These are phyloP conservation scores for Reticulitermes speratus DNA, from an alignment of 1,140 invertebrate genomes.

Conservation along the genomic window DNA sequence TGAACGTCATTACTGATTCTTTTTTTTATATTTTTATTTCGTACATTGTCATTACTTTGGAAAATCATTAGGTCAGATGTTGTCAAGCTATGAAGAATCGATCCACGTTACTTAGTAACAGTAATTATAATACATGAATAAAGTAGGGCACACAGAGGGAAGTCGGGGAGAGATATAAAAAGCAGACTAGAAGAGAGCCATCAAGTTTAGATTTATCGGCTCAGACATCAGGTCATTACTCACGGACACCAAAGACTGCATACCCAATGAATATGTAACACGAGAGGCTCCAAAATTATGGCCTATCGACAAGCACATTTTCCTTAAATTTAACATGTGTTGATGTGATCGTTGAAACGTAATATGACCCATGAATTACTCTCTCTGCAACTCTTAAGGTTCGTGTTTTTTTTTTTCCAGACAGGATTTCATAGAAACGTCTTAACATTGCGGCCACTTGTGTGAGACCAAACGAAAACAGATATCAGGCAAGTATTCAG, in stretches of 20 bases:
- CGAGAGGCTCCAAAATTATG: background rate
- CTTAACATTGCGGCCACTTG: too few species aligned
- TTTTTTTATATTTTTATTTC: constrained; percentile 1
- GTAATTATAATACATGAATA: constrained; percentile 11
- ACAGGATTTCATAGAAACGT: background rate
- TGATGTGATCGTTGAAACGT: background rate
- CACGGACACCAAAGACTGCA: background rate
- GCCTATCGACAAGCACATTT: background rate
- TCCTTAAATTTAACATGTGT: background rate
- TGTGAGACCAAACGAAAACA: too few species aligned
- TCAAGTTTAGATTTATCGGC: constrained; percentile 16
- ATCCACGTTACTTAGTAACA: background rate
- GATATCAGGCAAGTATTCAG: too few species aligned
- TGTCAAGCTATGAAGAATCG: constrained; percentile 1
- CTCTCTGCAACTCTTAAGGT: background rate
- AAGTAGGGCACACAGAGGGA: background rate
- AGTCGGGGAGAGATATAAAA: background rate
- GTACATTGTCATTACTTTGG: background rate
- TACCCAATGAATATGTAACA: background rate
- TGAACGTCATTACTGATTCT: background rate
- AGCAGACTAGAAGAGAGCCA: background rate
- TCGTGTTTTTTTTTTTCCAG: background rate
- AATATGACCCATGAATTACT: background rate
- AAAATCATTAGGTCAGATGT: background rate
- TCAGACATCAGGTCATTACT: background rate